A percentile compares a stretch with the other conserved stretches of the same genome.
phyloP scores from a whole-genome alignment of 2,888 invertebrate species.

The Xanthia icteritia region DNA sequence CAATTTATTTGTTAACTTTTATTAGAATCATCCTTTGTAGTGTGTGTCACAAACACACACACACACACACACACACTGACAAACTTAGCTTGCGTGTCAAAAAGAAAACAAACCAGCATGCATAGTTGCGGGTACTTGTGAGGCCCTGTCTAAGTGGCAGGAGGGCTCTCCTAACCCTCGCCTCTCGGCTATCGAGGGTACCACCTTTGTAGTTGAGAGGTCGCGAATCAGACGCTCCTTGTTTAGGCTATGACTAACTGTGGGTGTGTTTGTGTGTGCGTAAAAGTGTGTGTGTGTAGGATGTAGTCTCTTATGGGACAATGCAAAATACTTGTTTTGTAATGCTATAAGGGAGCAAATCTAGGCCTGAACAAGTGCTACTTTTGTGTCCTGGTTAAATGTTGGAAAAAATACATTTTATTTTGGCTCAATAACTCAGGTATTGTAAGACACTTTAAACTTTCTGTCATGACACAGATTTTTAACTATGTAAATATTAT shows the following conservation, averaged over 20 bases:
- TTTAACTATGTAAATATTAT: neutral
- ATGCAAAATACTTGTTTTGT: conserved; percentile 36
- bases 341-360: conserved; percentile 4
- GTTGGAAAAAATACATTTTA: neutral
- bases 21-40: neutral
- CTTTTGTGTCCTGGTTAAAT: conserved; percentile 1
- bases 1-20: neutral
- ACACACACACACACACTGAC: neutral
- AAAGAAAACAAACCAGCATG: conserved; percentile 61
- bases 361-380: neutral
- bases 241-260: conserved; percentile 49
- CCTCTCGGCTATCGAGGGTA: conserved; percentile 58
- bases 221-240: conserved; percentile 61
- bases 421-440: no score
- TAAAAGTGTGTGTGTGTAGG: conserved; percentile 6
- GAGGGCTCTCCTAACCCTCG: conserved; percentile 70
- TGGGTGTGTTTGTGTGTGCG: conserved; percentile 8
- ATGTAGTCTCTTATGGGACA: conserved; percentile 36
- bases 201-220: conserved; percentile 66
- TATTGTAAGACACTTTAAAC: neutral
- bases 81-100: conserved; percentile 42
- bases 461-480: neutral
- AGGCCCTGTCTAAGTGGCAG: conserved; percentile 73
- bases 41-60: neutral
- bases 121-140: conserved; percentile 44